Evolutionary conservation across 2,888 invertebrate species (phyloP), one percentile per base, ranked within the genome.

Genomic region (Drosophila basisetae): DNA sequence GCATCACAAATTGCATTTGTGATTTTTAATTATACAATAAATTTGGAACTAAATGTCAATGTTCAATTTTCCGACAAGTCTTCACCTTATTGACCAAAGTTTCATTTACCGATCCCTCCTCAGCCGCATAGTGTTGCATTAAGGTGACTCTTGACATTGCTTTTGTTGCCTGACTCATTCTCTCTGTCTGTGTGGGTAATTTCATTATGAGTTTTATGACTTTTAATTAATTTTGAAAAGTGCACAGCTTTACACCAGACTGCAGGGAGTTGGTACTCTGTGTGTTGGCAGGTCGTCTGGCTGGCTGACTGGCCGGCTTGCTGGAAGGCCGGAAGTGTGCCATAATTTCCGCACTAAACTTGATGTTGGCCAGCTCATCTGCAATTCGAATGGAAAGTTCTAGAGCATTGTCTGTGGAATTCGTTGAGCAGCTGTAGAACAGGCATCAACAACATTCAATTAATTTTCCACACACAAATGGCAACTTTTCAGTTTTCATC

Each of bases 161-260:
- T 52, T 41, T 61, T 65, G 64, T 73, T 54, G 58, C 52, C 53
- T 28, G 35, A 49, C 55, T 16, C 60, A 37, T 47, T 50, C 65
- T 39, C 30, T 61, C 49, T 59, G 69, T 43, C 63, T 59, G 62
- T 59, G 43, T 76, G 75, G 64, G 75, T 83, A 85, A 85, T 85
- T 85, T 83, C 81, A 85, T 88, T 85, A 88, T 78, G 89, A 88
- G 83, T 85, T 85, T 88, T 85, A 88, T 81, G 89, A 85, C 89
- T 85, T 85, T 85, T 85, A 85, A 85, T 85, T 85, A 85, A 88
- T 85, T 88, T 82, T 78, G 69, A 80, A 87, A 88, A 85, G 83
- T 85, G 83, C 83, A 88, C 82, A 85, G 74, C 83, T 88, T 85
- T 81, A 80, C 85, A 88, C 70, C 58, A 65, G 64, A n/a, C 61